A percentile compares a stretch with the other conserved stretches of the same genome.
phyloP scores from a whole-genome alignment of 2,113 vertebrate genomes.

The Nesospiza acunhae region DNA sequence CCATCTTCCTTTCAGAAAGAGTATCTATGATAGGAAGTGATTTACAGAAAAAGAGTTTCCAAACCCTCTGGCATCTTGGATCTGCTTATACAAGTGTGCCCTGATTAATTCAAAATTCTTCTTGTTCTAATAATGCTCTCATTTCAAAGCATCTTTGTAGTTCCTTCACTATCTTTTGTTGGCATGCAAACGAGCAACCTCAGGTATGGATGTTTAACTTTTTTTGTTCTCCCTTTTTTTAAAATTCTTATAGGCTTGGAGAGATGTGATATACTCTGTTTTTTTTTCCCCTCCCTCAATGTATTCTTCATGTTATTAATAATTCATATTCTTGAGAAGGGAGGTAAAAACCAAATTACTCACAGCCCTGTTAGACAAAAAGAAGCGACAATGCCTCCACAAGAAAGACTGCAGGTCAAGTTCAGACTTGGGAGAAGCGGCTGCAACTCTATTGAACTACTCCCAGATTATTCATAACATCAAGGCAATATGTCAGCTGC shows the following conservation, averaged over 20 bases:
- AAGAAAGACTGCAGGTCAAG: constrained; percentile 49
- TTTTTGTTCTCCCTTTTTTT: constrained; percentile 31
- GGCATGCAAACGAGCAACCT: constrained; percentile 4
- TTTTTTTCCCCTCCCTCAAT: constrained; percentile 25
- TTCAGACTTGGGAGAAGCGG: background rate
- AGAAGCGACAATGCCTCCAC: background rate
- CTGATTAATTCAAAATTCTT: constrained; percentile 59
- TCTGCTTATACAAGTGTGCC: constrained; percentile 31
- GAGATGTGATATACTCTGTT: background rate
- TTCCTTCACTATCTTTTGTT: constrained; percentile 41
- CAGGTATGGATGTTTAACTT: constrained; percentile 30
- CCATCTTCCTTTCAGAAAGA: background rate
- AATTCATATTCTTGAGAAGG: constrained; percentile 40
- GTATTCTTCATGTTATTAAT: constrained; percentile 35
- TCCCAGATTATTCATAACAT: constrained; percentile 49
- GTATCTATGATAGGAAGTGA: background rate
- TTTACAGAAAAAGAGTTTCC: constrained; percentile 54
- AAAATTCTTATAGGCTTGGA: background rate
- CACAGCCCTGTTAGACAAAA: constrained; percentile 6
- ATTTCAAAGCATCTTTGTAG: constrained; percentile 58
- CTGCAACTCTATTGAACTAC: background rate
- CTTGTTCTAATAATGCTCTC: constrained; percentile 38
- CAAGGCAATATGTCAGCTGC: constrained; percentile 26
- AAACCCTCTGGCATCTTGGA: constrained; percentile 24
- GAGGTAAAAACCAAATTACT: background rate